Conservation (phyloP, 2,113 vertebrate genomes). For the Periophthalmodon schlosseri region DNA sequence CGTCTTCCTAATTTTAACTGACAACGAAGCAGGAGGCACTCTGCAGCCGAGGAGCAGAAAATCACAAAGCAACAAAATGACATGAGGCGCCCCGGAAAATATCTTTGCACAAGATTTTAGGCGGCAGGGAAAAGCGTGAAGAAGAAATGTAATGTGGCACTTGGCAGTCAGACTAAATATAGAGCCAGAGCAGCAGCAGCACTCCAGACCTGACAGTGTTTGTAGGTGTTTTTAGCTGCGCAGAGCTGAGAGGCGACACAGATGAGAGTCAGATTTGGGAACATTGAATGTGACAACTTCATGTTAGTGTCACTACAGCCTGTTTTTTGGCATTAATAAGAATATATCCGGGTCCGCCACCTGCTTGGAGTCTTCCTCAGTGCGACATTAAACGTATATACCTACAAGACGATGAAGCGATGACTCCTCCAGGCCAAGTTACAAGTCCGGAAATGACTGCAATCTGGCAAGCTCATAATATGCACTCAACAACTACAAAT, state of each 20-base stretch:
- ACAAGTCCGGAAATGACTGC: no score
- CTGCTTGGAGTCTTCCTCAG: no score
- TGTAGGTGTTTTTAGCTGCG: slow-evolving; percentile 47
- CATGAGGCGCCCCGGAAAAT: slow-evolving; percentile 2
- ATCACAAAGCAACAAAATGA: slow-evolving; percentile 20
- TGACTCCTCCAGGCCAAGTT: no score
- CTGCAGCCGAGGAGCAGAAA: slow-evolving; percentile 6
- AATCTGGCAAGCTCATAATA: no score
- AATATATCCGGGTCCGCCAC: neutral
- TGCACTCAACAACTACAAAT: no score
- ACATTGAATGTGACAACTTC: neutral
- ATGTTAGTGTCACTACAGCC: neutral
- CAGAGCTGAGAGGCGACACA: slow-evolving; percentile 17
- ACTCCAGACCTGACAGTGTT: slow-evolving; percentile 50
- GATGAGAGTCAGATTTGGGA: slow-evolving; percentile 31
- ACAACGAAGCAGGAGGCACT: slow-evolving; percentile 1
- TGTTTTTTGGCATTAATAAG: neutral
- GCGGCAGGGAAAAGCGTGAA: slow-evolving; percentile 23
- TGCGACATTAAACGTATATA: no score
- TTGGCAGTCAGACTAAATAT: slow-evolving; percentile 59
- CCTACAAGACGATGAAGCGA: no score
- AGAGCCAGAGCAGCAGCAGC: slow-evolving; percentile 29
- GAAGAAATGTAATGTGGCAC: slow-evolving; percentile 36
- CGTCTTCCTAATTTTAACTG: slow-evolving; percentile 15
- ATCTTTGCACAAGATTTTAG: slow-evolving; percentile 27